These are phyloP conservation scores for Isaurus tuberculatus DNA, from an alignment of 92 coral and sea anemone genomes.

Conservation along the genomic window DNA sequence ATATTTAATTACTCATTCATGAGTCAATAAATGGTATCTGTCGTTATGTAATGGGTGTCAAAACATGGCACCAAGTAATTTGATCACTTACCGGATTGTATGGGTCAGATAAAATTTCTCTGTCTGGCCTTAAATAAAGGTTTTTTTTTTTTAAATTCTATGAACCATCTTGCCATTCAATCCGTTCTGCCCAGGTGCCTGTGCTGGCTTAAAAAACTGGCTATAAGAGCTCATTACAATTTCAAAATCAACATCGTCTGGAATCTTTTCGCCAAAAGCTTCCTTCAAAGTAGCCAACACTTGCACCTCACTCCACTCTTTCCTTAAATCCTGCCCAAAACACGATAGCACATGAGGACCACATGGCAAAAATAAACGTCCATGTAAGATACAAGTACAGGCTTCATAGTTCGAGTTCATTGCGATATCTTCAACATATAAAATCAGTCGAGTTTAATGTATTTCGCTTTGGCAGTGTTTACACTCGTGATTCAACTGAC, in stretches of 20 bases:
- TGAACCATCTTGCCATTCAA: slow-evolving; percentile 50
- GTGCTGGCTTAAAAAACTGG: slow-evolving; percentile 56
- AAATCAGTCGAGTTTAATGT: no score
- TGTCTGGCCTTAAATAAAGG: slow-evolving; percentile 12
- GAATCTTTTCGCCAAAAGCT: slow-evolving; percentile 47
- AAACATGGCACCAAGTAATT: no score
- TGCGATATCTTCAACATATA: no score
- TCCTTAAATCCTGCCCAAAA: background rate
- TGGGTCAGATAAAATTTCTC: background rate
- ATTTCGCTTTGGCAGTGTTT: no score
- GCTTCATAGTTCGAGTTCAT: no score
- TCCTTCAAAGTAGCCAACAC: slow-evolving; percentile 13
- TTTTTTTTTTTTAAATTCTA: slow-evolving; percentile 35
- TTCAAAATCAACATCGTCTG: slow-evolving; percentile 51
- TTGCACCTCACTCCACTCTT: slow-evolving; percentile 2
- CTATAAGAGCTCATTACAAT: slow-evolving; percentile 60
- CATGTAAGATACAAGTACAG: no score
- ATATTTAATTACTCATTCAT: background rate
- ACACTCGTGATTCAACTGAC: no score
- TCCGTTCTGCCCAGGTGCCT: slow-evolving; percentile 65
- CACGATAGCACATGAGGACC: no score
- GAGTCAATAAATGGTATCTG: slow-evolving; percentile 14
- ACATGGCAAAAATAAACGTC: no score
- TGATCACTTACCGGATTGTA: slow-evolving; percentile 16
- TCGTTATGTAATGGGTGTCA: no score